Evolutionary conservation across 37 sponge, comb jelly and placozoan species (phyloP).

Genomic region (Petrosia ficiformis): DNA sequence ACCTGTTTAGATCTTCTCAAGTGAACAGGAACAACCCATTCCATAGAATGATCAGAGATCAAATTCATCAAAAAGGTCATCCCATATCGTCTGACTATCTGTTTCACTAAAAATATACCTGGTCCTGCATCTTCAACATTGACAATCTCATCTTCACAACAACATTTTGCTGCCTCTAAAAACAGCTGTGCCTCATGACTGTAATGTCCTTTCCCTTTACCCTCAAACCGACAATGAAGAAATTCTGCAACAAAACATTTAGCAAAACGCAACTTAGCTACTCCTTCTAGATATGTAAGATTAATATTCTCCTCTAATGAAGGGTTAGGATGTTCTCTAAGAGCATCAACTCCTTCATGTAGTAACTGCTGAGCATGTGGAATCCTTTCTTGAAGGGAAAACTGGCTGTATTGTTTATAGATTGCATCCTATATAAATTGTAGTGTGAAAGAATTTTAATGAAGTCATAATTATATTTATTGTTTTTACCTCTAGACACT

Average conservation of each 20-base stretch:
- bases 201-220: background rate
- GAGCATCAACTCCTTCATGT: background rate
- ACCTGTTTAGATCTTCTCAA: constrained; percentile 16
- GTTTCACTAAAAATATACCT: constrained; percentile 54
- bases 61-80: constrained; percentile 32
- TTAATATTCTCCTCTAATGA: background rate
- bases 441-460: background rate
- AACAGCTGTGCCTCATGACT: background rate
- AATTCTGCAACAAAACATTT: constrained; percentile 40
- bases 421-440: constrained; percentile 54
- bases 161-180: background rate
- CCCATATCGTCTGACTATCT: constrained; percentile 58
- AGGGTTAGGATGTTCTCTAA: background rate
- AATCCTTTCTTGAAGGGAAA: constrained; percentile 1
- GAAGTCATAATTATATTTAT: background rate
- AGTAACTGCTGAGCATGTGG: background rate
- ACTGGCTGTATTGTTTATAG: constrained; percentile 23
- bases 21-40: constrained; percentile 49
- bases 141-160: background rate
- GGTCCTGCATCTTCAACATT: constrained; percentile 15
- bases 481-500: constrained; percentile 84
- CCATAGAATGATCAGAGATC: background rate
- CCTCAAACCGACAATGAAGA: constrained; percentile 5
- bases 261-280: constrained; percentile 46
- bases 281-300: constrained; percentile 41